Evolutionary conservation across 2,797 vertebrate species (phyloP).

Genomic region (Lagocephalus sceleratus): DNA sequence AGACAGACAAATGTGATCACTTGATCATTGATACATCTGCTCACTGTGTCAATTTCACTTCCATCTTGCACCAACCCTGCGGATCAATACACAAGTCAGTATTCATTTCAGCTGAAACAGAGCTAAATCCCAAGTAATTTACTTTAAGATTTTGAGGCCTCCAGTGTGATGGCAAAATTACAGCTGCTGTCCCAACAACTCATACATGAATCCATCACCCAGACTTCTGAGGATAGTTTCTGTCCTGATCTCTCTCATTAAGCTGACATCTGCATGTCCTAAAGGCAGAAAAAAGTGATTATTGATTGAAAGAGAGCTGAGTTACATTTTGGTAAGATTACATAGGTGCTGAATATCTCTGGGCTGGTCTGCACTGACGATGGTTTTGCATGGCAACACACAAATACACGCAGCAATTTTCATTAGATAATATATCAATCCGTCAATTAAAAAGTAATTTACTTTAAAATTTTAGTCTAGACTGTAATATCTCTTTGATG

Average conservation of each 20-base stretch:
- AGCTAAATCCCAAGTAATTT: conserved; percentile 12
- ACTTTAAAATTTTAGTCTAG: too few relatives aligned
- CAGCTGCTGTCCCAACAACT: conserved; percentile 26
- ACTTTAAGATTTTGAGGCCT: too few relatives aligned
- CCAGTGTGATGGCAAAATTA: conserved; percentile 42
- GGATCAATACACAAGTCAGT: conserved; percentile 50
- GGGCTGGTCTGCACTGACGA: too few relatives aligned
- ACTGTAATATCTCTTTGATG: too few relatives aligned
- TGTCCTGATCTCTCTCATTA: conserved; percentile 25
- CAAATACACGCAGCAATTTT: too few relatives aligned
- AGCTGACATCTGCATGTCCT: conserved; percentile 24
- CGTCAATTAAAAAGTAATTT: too few relatives aligned
- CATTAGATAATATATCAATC: too few relatives aligned
- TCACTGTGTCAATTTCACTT: conserved; percentile 25
- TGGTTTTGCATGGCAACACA: too few relatives aligned
- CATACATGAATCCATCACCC: conserved; percentile 17
- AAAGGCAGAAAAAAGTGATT: conserved; percentile 37
- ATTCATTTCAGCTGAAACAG: conserved; percentile 55
- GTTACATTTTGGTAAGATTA: conserved; percentile 41
- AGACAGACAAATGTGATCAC: too few relatives aligned
- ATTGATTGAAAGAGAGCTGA: conserved; percentile 30
- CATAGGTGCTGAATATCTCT: background rate
- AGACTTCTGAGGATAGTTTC: conserved; percentile 23
- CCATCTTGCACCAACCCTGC: conserved; percentile 27
- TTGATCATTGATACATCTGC: conserved; percentile 1